Conservation (phyloP, 2,113 vertebrate genomes). For the Xiphophorus couchianus region DNA sequence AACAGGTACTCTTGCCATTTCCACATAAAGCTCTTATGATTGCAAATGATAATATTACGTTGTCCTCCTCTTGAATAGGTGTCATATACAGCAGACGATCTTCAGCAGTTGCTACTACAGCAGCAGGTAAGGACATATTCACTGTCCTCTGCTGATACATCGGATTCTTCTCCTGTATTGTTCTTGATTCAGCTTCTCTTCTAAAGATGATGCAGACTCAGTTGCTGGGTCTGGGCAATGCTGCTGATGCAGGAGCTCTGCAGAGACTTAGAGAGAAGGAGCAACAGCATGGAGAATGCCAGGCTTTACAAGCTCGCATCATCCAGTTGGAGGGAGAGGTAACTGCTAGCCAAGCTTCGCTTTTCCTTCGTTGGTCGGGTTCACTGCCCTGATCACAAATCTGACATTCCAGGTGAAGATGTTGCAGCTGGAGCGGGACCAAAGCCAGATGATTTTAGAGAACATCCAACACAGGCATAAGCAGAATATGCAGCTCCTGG, state of each 20-base stretch:
- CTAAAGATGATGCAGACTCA: constrained; percentile 73
- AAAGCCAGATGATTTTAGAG: constrained; percentile 82
- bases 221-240: constrained; percentile 50
- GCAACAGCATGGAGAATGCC: constrained; percentile 65
- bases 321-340: constrained; percentile 87
- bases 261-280: constrained; percentile 45
- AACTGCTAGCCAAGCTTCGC: neutral
- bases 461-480: constrained; percentile 82
- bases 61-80: constrained; percentile 41
- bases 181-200: constrained; percentile 6
- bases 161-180: neutral
- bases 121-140: constrained; percentile 65
- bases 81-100: constrained; percentile 21
- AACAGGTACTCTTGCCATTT: constrained; percentile 74
- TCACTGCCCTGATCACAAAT: neutral
- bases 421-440: constrained; percentile 83
- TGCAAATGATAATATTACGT: neutral
- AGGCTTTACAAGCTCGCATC: constrained; percentile 72
- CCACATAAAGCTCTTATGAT: neutral
- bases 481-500: constrained; percentile 84
- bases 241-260: constrained; percentile 50
- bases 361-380: too few species aligned
- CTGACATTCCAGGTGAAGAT: constrained; percentile 78
- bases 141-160: neutral
- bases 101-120: constrained; percentile 73